phyloP scores from a whole-genome alignment of 2,113 vertebrate genomes.

The Beaufortia kweichowensis region DNA sequence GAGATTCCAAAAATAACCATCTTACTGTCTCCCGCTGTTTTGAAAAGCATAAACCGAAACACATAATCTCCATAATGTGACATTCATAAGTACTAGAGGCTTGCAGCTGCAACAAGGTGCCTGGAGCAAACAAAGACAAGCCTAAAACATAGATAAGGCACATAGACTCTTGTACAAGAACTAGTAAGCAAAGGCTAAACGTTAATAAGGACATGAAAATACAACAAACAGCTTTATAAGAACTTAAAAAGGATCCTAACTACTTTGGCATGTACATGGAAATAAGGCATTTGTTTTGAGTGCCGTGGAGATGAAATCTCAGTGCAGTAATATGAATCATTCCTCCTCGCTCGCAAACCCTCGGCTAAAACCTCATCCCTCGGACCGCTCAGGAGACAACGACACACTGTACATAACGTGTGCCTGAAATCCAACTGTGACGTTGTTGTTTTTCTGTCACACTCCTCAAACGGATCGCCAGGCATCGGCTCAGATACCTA shows the following conservation, averaged over 20 bases:
- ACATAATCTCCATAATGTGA: slow-evolving; percentile 16
- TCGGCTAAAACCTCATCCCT: slow-evolving; percentile 14
- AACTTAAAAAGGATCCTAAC: slow-evolving; percentile 65
- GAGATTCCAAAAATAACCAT: slow-evolving; percentile 20
- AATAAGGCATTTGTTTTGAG: slow-evolving; percentile 77
- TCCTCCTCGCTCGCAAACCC: slow-evolving; percentile 41
- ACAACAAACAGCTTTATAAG: slow-evolving; percentile 51
- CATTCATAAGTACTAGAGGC: slow-evolving; percentile 15
- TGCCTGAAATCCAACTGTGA: slow-evolving; percentile 39
- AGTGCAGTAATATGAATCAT: slow-evolving; percentile 61
- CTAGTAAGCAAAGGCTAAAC: slow-evolving; percentile 17
- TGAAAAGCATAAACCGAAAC: slow-evolving; percentile 6
- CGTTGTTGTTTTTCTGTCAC: slow-evolving; percentile 16
- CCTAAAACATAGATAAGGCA: slow-evolving; percentile 51
- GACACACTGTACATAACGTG: slow-evolving; percentile 49
- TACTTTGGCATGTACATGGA: slow-evolving; percentile 78
- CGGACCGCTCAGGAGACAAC: slow-evolving; percentile 32
- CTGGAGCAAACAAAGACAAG: slow-evolving; percentile 25
- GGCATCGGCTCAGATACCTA: slow-evolving; percentile 27
- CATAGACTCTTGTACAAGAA: slow-evolving; percentile 36
- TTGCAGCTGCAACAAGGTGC: slow-evolving; percentile 18
- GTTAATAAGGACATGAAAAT: neutral
- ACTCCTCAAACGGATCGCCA: slow-evolving; percentile 7
- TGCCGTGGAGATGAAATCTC: slow-evolving; percentile 59
- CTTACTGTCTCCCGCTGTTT: slow-evolving; percentile 3